Evolutionary conservation across 2,113 vertebrate genomes (phyloP), one percentile per base, ranked within the genome.

Genomic region (Zosterops japonicus): DNA sequence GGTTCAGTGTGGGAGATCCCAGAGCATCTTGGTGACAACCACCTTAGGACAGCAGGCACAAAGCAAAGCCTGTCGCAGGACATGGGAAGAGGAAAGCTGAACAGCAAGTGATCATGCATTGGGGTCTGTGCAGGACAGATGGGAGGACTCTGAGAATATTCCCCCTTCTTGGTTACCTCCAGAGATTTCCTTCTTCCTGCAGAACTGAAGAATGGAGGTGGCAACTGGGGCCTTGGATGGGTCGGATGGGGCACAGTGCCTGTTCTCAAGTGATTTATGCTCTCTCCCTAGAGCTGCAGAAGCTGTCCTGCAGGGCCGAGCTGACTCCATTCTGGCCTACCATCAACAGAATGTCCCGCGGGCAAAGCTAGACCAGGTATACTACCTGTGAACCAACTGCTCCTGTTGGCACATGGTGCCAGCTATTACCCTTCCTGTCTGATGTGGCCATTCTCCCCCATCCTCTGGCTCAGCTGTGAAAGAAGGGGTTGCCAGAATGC

Each of bases 281-380:
- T 94, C 92, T 92, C 82, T 94, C 92, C 56, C 47, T 98, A 99
- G 99, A 90, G 99, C 99, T 74, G 99, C 99, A 1, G 99, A 99
- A 81, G 99, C 99, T 18, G 99, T 99, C 46, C 97, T 99, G 47
- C 99, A 99, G 94, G 99, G 99, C 83, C 99, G 98, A 89, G 98
- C 98, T 0, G 99, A 99, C 80, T 99, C 99, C 94, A 99, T 99
- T 77, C 98, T 99, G 28, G 95, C 98, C 80, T 99, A 99, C 97
- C 99, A 99, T 97, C 99, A 99, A 98, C 99, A 99, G 97, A 99
- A 99, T 5, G 98, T 99, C 88, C 98, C 98, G 0, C 98, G 98
- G 86, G 97, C 98, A 86, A 99, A 99, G 97, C 96, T 99, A 79
- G 99, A 99, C 91, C 99, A 99, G 99, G 99, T 99, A 96, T 36